These are phyloP conservation scores for Netelia melanura DNA, from an alignment of 2,888 invertebrate genomes.

Conservation along the genomic window DNA sequence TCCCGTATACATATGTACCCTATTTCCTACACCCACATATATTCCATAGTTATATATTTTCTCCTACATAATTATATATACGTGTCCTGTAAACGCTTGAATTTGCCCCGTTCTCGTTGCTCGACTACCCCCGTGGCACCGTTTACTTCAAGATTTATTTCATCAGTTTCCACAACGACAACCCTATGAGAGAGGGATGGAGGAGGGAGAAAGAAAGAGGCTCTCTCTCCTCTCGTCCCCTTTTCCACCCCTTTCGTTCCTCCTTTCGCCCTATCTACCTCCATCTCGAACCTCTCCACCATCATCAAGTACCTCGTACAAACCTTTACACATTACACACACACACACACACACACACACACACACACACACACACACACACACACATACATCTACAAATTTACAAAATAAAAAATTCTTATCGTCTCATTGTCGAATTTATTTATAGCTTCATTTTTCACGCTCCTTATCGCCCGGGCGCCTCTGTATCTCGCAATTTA, in stretches of 20 bases:
- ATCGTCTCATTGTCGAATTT: background rate
- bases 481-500: background rate
- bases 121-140: slow-evolving; percentile 29
- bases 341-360: background rate
- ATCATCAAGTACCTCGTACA: background rate
- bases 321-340: background rate
- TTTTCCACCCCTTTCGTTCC: background rate
- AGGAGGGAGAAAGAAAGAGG: background rate
- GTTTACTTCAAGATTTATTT: slow-evolving; percentile 39
- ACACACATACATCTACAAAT: background rate
- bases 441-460: slow-evolving; percentile 16
- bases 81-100: background rate
- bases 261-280: background rate
- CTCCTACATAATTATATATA: background rate
- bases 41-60: slow-evolving; percentile 59
- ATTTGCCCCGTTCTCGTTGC: slow-evolving; percentile 18
- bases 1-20: background rate
- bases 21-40: slow-evolving; percentile 49
- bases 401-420: too few relatives aligned
- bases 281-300: background rate
- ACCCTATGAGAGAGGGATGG: background rate
- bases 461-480: background rate
- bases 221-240: background rate
- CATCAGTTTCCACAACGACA: slow-evolving; percentile 12
- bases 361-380: background rate